Conservation (phyloP, 2,797 vertebrate genomes). For the Hafferia zeledoni region DNA sequence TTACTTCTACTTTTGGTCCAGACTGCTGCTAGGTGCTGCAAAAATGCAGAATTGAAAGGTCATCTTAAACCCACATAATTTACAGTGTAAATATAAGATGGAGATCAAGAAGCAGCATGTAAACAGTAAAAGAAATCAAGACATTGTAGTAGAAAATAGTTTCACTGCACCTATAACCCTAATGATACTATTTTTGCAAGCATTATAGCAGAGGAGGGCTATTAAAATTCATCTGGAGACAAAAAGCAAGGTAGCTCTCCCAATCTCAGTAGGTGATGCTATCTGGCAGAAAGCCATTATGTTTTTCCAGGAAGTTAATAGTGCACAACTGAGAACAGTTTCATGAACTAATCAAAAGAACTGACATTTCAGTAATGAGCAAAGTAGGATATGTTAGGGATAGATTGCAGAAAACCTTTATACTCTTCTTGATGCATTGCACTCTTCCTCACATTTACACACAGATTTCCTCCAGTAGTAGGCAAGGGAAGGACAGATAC, state of each 20-base stretch:
- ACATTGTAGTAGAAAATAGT: neutral
- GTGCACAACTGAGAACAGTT: neutral
- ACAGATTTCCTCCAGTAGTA: neutral
- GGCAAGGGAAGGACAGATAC: neutral
- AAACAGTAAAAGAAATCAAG: neutral
- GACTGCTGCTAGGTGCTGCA: neutral
- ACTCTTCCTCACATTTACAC: neutral
- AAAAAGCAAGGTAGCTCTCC: neutral
- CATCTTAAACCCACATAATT: neutral
- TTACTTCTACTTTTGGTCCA: neutral
- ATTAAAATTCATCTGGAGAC: neutral
- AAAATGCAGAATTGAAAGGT: neutral
- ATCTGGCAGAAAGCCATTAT: neutral
- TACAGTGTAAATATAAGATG: neutral
- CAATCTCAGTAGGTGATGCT: neutral
- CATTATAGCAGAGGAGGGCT: neutral
- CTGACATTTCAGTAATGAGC: neutral
- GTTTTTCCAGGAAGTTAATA: neutral
- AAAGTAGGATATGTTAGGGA: neutral
- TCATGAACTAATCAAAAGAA: neutral
- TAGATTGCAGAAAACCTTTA: neutral
- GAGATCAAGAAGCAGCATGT: neutral
- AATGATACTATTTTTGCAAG: neutral
- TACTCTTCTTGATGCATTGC: neutral
- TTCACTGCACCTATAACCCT: neutral